Evolutionary conservation across 1,140 invertebrate species (phyloP), one percentile per base, ranked within the genome.

Genomic region (Philopotamus ludificatus): DNA sequence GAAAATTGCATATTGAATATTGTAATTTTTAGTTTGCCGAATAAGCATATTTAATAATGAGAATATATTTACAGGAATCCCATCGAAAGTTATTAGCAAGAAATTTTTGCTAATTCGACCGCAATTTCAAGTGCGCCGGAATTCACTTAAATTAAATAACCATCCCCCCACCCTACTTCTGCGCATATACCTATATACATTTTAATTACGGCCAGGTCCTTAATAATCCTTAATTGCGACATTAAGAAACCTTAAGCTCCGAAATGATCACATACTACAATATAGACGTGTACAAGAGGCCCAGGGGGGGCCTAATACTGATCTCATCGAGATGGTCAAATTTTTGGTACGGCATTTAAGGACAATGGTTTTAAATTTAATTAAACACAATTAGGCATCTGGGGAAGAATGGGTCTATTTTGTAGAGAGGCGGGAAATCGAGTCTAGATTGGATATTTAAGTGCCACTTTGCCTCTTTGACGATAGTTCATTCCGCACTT

Each of bases 381-480:
- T 53, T 53, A 50, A 62, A 62, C 51, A 45, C 34, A 15, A 62
- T 62, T 62, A 62, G 50, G 25, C 49, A 10, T 20, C 54, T 12
- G 16, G 3, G 28, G 3, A 26, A 55, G 26, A 16, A 42, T 57
- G 54, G 39, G 54, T 57, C 54, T 57, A 57, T 57, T 57, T 57
- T 34, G 54, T n/a, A n/a, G n/a, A n/a, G 15, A 23, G 50, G 26
- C 49, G 26, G 25, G 25, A 25, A 55, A 47, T 54, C 23, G 45
- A 49, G 62, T 64, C 62, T 20, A 42, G 54, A 64, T 64, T 55
- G 62, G 62, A 55, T 55, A 45, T 54, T 34, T 64, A 64, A 64
- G 62, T 64, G 62, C 50, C 62, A 64, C 62, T 64, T 64, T 47
- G 51, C 50, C 62, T 42, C 62, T 54, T 64, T 54, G 62, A 25